Evolutionary conservation across 2,888 invertebrate genomes (phyloP).

Genomic region (Drosophila emarginata): DNA sequence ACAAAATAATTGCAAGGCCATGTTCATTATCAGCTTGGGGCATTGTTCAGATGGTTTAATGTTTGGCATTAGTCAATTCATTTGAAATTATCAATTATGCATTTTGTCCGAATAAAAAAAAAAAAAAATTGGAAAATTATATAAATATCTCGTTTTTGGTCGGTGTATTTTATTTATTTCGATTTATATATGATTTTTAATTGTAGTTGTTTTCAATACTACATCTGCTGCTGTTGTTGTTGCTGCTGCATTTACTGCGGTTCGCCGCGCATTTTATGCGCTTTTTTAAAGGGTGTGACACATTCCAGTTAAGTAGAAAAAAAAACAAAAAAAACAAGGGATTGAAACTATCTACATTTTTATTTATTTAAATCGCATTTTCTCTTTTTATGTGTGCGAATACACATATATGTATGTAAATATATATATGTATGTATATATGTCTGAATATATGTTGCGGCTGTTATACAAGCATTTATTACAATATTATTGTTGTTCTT

Average conservation of each 20-base stretch:
- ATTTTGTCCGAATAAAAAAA: constrained; percentile 6
- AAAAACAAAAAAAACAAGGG: constrained; percentile 11
- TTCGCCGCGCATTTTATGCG: constrained; percentile 55
- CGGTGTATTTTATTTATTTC: constrained; percentile 1
- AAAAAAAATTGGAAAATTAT: constrained; percentile 19
- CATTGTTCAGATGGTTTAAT: constrained; percentile 37
- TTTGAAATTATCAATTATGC: constrained; percentile 42
- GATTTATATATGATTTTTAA: constrained; percentile 1
- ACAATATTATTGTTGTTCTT: constrained; percentile 40
- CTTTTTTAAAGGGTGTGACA: constrained; percentile 61
- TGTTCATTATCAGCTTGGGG: constrained; percentile 67
- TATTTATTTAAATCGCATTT: constrained; percentile 52
- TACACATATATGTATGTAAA: not conserved
- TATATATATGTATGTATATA: not conserved
- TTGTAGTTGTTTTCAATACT: constrained; percentile 10
- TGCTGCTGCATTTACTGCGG: constrained; percentile 54
- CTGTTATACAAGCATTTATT: constrained; percentile 31
- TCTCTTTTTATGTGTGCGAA: constrained; percentile 11
- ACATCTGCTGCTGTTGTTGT: constrained; percentile 8
- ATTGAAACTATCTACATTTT: constrained; percentile 41
- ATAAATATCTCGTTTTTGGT: constrained; percentile 32
- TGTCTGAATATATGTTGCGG: not conserved
- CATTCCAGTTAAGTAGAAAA: constrained; percentile 58
- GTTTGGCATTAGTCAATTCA: constrained; percentile 26
- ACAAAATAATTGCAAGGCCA: constrained; percentile 12